Evolutionary conservation across 2,797 vertebrate species (phyloP).

Genomic region (Crocidura indochinensis): DNA sequence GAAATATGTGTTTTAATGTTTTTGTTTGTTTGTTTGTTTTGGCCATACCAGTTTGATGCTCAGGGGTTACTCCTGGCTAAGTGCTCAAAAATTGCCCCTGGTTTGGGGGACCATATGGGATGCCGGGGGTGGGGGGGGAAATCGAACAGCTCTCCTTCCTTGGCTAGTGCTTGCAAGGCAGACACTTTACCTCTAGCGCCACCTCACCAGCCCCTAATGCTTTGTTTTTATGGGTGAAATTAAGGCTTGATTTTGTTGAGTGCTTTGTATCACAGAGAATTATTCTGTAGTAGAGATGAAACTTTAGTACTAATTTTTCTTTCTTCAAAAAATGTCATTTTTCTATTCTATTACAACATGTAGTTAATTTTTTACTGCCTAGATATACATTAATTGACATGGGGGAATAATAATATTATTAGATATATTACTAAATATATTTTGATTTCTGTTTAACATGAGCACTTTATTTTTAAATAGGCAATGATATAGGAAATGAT

Average conservation of each 20-base stretch:
- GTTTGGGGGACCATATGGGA: too few species aligned
- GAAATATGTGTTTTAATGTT: neutral
- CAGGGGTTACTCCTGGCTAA: too few species aligned
- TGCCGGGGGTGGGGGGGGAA: too few species aligned
- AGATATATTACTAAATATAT: conserved; percentile 3
- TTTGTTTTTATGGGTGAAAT: neutral
- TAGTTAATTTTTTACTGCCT: conserved; percentile 33
- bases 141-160: too few species aligned
- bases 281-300: conserved; percentile 31
- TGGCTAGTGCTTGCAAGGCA: too few species aligned
- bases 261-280: conserved; percentile 4
- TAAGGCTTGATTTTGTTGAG: neutral
- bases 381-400: neutral
- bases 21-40: conserved; percentile 17
- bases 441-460: conserved; percentile 71
- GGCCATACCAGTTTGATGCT: too few species aligned
- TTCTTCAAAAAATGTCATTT: conserved; percentile 55
- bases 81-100: too few species aligned
- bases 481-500: conserved; percentile 93
- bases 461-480: conserved; percentile 85
- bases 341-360: neutral
- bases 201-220: too few species aligned
- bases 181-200: too few species aligned
- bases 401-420: neutral
- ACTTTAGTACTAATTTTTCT: conserved; percentile 38